Evolutionary conservation across 2,797 vertebrate genomes (phyloP).

Genomic region (Psittacula derbiana): DNA sequence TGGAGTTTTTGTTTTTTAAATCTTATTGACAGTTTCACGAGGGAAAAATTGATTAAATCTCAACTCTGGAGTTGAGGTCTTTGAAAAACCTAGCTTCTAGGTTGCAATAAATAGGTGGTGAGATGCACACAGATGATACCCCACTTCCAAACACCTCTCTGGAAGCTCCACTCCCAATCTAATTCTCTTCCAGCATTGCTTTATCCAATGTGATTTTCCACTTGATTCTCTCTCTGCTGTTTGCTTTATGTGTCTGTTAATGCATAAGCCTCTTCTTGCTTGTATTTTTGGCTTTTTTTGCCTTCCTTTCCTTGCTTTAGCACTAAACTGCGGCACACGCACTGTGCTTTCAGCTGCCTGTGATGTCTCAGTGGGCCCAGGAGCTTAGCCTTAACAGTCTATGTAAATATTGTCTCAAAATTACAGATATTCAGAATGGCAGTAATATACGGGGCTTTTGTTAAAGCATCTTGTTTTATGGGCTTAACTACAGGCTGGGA

Average conservation of each 20-base stretch:
- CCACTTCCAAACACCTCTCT: background rate
- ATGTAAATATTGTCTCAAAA: conserved; percentile 67
- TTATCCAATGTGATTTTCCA: background rate
- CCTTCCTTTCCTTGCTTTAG: background rate
- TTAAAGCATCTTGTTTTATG: conserved; percentile 63
- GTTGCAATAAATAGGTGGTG: background rate
- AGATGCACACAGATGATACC: background rate
- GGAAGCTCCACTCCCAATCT: background rate
- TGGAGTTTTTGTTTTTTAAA: background rate
- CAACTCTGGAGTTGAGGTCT: background rate
- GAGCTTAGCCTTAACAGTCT: conserved; percentile 32
- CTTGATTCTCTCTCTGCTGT: background rate
- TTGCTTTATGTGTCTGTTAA: conserved; percentile 45
- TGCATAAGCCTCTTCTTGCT: conserved; percentile 21
- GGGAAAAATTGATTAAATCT: background rate
- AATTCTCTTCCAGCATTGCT: background rate
- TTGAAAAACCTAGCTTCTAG: background rate
- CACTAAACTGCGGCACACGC: background rate
- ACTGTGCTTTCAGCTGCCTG: conserved; percentile 24
- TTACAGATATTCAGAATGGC: conserved; percentile 67
- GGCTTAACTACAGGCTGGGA: conserved; percentile 39
- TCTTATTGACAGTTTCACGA: background rate
- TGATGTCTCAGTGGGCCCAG: conserved; percentile 24
- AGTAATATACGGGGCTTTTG: conserved; percentile 52
- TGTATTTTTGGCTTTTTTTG: background rate